phyloP scores from a whole-genome alignment of 2,797 vertebrate species.

The Holocentrus rufus region DNA sequence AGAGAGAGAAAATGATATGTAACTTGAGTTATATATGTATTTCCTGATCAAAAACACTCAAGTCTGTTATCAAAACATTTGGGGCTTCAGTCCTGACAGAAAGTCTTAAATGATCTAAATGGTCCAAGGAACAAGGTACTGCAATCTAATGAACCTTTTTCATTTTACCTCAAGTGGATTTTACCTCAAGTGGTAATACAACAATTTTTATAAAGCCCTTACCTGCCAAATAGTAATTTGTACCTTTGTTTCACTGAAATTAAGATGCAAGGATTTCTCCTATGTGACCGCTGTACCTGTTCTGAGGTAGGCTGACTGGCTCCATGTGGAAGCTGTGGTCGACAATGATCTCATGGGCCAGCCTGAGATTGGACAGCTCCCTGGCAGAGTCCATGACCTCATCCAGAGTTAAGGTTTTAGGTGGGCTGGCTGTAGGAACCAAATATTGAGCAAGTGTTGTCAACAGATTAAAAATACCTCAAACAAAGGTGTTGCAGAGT shows the following conservation, averaged over 20 bases:
- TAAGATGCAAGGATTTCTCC: background rate
- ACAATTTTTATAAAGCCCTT: no score
- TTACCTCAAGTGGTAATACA: no score
- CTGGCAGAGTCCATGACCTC: conserved; percentile 89
- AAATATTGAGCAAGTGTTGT: conserved; percentile 21
- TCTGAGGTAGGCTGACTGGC: conserved; percentile 80
- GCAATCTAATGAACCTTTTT: no score
- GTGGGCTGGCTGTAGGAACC: conserved; percentile 86
- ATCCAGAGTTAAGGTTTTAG: conserved; percentile 86
- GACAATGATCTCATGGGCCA: conserved; percentile 92
- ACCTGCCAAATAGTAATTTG: no score
- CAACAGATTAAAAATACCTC: background rate
- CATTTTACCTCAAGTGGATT: no score
- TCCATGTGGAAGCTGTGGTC: conserved; percentile 87
- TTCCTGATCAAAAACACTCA: no score
- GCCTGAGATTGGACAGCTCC: conserved; percentile 87
- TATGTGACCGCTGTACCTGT: conserved; percentile 80
- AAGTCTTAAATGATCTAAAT: no score
- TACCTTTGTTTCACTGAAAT: background rate
- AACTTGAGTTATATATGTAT: no score
- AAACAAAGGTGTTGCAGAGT: background rate
- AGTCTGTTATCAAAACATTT: no score
- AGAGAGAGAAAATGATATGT: no score
- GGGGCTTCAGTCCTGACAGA: no score
- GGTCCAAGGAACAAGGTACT: no score